Conservation (phyloP, 2,888 invertebrate genomes). For the Sympetrum striolatum region DNA sequence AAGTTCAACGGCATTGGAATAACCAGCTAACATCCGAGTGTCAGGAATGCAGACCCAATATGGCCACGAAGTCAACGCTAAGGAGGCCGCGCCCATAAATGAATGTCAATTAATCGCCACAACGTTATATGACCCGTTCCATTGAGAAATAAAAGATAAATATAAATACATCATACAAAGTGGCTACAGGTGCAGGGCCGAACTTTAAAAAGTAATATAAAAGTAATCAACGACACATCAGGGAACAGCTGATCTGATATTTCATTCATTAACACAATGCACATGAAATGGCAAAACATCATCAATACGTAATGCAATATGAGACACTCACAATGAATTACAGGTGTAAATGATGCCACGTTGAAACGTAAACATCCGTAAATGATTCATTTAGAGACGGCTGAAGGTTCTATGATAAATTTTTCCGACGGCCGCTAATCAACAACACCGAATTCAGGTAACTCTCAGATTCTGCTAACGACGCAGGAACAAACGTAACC, state of each 20-base stretch:
- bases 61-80: constrained; percentile 26
- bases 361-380: not conserved
- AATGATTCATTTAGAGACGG: not conserved
- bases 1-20: not conserved
- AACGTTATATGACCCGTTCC: not conserved
- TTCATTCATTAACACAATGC: not conserved
- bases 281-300: not conserved
- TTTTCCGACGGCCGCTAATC: not conserved
- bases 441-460: not conserved
- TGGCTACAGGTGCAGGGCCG: not conserved
- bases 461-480: not conserved
- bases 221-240: not conserved
- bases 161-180: not conserved
- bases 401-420: not conserved
- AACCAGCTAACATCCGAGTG: not conserved
- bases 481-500: not conserved
- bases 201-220: not conserved
- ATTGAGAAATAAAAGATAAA: not conserved
- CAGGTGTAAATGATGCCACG: not conserved
- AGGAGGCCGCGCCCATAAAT: constrained; percentile 31
- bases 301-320: not conserved
- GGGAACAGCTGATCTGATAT: not conserved
- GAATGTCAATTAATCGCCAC: not conserved
- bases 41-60: constrained; percentile 38
- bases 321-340: not conserved